Evolutionary conservation across 2,888 invertebrate species (phyloP).

Genomic region (Drosophila rubida): DNA sequence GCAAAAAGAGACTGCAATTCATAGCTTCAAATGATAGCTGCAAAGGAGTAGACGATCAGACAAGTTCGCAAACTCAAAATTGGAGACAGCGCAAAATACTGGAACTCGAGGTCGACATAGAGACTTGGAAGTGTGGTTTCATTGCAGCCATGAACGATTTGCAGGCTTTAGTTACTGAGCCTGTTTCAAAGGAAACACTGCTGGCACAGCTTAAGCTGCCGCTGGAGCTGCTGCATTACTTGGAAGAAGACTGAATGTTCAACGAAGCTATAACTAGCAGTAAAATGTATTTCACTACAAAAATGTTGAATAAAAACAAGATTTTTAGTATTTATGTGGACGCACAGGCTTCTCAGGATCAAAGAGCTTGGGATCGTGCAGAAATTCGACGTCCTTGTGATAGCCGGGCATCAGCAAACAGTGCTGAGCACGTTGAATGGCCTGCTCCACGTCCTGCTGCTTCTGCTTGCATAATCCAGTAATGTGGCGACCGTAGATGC

Average conservation of each 20-base stretch:
- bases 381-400: slow-evolving; percentile 91
- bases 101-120: slow-evolving; percentile 63
- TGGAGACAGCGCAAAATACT: slow-evolving; percentile 46
- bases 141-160: slow-evolving; percentile 69
- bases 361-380: slow-evolving; percentile 95
- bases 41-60: neutral
- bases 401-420: slow-evolving; percentile 94
- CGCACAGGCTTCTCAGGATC: slow-evolving; percentile 93
- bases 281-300: slow-evolving; percentile 46
- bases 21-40: slow-evolving; percentile 9
- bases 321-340: slow-evolving; percentile 90
- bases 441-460: slow-evolving; percentile 90
- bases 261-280: slow-evolving; percentile 8
- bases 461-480: slow-evolving; percentile 95
- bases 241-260: slow-evolving; percentile 62
- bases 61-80: neutral
- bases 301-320: slow-evolving; percentile 29
- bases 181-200: slow-evolving; percentile 42
- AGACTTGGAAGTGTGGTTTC: slow-evolving; percentile 76
- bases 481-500: slow-evolving; percentile 95
- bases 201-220: slow-evolving; percentile 70
- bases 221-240: slow-evolving; percentile 72
- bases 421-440: slow-evolving; percentile 91
- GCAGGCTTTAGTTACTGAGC: slow-evolving; percentile 54
- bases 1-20: slow-evolving; percentile 72